Evolutionary conservation across 2,113 vertebrate genomes (phyloP), one percentile per base, ranked within the genome.

Genomic region (Chunga burmeisteri): DNA sequence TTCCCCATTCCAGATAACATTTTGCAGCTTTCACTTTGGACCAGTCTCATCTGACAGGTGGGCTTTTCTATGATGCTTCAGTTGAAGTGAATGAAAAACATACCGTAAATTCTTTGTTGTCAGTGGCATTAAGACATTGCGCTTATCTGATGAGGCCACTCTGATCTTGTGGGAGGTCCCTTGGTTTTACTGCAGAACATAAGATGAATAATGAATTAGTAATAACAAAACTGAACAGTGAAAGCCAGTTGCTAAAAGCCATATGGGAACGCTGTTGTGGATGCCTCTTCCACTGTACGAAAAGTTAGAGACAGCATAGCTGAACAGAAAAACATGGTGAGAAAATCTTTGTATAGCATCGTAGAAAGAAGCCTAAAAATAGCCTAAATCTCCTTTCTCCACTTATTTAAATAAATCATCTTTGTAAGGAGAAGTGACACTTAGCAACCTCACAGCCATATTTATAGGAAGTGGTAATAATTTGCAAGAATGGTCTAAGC

Each of bases 381-480:
- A 95, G 65, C 29, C 30, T 62, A 93, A 95, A 88, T 84, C 50
- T 72, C 68, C 36, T 91, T 94, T 94, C 68, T 91, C 20, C 63
- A n/a, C 40, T 89, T 81, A 86, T 81, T 95, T 86, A 93, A 91
- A 93, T 94, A 89, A 96, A 97, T 93, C 73, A 93, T 82, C 86
- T 89, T 95, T 93, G 66, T 53, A 58, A 70, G 58, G 65, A 94
- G 81, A 94, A 94, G 25, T 82, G 94, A 91, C 81, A 87, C 40
- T 94, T 92, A 86, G 90, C 80, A 71, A 56, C 63, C 83, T 96
- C 88, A 89, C 86, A 87, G 83, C 22, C 83, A 19, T 89, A 94
- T 92, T 96, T 95, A 89, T 93, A 93, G 86, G 83, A 95, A 56
- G 88, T 96, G 92, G 83, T n/a, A 96, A 78, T 68, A 90, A 96